Conservation (phyloP, 1,140 invertebrate genomes). For the Anadara kagoshimensis region DNA sequence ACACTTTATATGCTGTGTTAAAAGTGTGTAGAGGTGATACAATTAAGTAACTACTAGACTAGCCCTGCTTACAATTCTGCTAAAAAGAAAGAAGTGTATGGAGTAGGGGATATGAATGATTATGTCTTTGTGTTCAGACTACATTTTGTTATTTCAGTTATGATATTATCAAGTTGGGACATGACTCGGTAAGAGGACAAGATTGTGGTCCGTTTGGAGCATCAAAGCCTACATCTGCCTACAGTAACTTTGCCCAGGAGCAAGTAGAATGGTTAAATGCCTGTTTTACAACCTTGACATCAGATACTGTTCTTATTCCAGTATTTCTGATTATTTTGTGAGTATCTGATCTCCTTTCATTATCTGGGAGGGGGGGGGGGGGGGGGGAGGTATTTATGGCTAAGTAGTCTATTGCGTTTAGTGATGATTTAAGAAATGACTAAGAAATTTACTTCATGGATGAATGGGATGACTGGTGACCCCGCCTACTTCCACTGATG, state of each 20-base stretch:
- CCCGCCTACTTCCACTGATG: background rate
- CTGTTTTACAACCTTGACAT: slow-evolving; percentile 32
- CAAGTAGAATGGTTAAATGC: slow-evolving; percentile 7
- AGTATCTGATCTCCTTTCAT: slow-evolving; percentile 2
- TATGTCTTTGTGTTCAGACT: too few species aligned
- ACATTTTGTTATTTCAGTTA: slow-evolving; percentile 29
- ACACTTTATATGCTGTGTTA: too few species aligned
- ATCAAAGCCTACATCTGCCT: slow-evolving; percentile 45
- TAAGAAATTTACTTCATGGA: background rate
- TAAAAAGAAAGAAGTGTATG: too few species aligned
- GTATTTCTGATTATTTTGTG: slow-evolving; percentile 46
- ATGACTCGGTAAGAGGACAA: background rate
- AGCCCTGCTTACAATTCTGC: too few species aligned
- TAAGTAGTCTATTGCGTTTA: background rate
- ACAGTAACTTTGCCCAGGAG: slow-evolving; percentile 32
- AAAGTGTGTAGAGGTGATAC: too few species aligned
- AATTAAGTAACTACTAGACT: too few species aligned
- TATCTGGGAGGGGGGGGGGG: background rate
- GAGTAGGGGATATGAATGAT: too few species aligned
- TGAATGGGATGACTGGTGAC: background rate
- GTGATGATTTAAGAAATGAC: background rate
- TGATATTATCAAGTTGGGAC: slow-evolving; percentile 38
- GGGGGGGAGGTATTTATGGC: background rate
- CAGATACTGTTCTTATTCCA: slow-evolving; percentile 46
- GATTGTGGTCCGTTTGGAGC: slow-evolving; percentile 48